Base-by-base conservation (phyloP, 2,113 vertebrate genomes). In the Aramus guarauna region DNA sequence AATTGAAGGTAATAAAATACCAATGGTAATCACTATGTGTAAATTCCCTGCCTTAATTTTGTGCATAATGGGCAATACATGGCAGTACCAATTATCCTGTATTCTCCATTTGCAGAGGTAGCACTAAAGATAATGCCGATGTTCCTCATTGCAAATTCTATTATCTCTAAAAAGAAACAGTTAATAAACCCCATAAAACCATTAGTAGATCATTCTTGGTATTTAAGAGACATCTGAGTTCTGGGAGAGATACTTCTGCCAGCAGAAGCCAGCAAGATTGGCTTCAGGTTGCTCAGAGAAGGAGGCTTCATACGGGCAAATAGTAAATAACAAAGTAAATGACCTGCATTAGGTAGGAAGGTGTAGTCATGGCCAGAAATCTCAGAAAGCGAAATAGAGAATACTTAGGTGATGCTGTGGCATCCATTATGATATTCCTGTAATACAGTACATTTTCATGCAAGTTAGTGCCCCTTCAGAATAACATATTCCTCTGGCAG, bases 161-260 rank as follows among this genome's bases (percentile, higher is more conserved):
- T 94, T 97, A 95, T 97, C 93, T 96, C 90, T 45, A 88, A 85
- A 97, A 95, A 97, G 92, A 96, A 97, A 95, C 95, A 93, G 96
- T 95, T 98, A 97, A 97, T 96, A 97, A 97, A 93, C 73, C 94
- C 81, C 77, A 73, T 93, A 71, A 97, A 97, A 21, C 66, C 92
- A 96, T 97, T 96, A 94, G 71, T 41, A 63, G 94, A 96, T 97
- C 90, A 32, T 86, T 96, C 72, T 75, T 72, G 75, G 85, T 96
- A 52, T 86, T 92, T 93, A 93, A 85, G 85, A 90, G 84, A 94
- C 93, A 88, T 53, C 66, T 96, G 68, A 24, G 48, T 67, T 90
- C 82, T 97, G 82, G 83, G 85, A 84, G 92, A 88, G 56, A 53
- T 30, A 16, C 55, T 87, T 52, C 4, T 76, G 48, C 36, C 21